Evolutionary conservation across 2,113 vertebrate genomes (phyloP).

Genomic region (Falco punctatus): DNA sequence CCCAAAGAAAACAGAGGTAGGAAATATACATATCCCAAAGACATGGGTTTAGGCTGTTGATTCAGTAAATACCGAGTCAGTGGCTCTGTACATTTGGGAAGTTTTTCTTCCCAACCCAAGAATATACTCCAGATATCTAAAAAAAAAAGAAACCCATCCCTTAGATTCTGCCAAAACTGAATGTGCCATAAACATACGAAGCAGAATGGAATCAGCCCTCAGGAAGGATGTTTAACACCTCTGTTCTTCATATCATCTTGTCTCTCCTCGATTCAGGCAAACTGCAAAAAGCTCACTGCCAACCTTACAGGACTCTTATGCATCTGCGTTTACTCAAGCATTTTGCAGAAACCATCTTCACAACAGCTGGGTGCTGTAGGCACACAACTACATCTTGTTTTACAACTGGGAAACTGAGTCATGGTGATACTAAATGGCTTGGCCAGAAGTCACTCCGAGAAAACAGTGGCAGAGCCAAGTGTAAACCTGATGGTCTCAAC

Average conservation of each 20-base stretch:
- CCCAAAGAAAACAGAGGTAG: background rate
- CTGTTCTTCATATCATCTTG: constrained; percentile 28
- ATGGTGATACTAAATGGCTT: background rate
- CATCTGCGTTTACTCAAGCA: background rate
- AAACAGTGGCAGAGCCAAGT: background rate
- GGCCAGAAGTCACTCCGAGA: background rate
- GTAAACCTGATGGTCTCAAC: background rate
- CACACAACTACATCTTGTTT: constrained; percentile 29
- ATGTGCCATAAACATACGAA: background rate
- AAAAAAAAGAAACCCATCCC: background rate
- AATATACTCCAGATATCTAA: background rate
- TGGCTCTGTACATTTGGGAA: background rate
- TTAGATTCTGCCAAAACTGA: background rate
- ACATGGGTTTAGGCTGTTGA: background rate
- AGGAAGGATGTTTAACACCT: constrained; percentile 36
- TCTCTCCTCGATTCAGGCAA: background rate
- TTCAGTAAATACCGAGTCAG: background rate
- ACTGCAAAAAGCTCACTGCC: constrained; percentile 32
- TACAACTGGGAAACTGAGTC: constrained; percentile 21
- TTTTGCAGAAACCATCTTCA: background rate
- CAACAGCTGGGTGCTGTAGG: constrained; percentile 16
- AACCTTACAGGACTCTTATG: constrained; percentile 20
- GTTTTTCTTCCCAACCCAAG: background rate
- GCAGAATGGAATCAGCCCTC: background rate
- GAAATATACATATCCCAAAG: background rate